A percentile compares a stretch with the other conserved stretches of the same genome.
These are phyloP conservation scores for Siderastrea siderea DNA, from an alignment of 92 coral and sea anemone species.

Conservation along the genomic window DNA sequence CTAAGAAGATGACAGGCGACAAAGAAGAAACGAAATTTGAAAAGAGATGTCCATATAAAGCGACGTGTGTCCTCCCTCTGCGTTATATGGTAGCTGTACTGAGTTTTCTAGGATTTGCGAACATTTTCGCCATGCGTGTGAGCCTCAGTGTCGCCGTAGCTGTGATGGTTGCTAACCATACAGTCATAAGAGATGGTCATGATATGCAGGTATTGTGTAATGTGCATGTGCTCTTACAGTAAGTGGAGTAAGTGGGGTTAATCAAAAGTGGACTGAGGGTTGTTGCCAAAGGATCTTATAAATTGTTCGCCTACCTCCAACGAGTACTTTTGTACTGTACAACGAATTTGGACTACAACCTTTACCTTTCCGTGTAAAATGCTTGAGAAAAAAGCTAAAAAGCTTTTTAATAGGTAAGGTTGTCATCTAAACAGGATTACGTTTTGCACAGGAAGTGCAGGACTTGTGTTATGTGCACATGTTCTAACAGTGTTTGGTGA, in stretches of 20 bases:
- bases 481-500: no score
- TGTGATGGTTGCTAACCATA: slow-evolving; percentile 62
- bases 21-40: neutral
- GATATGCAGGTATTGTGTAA: slow-evolving; percentile 9
- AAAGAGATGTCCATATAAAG: neutral
- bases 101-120: slow-evolving; percentile 54
- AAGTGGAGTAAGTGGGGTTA: no score
- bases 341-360: no score
- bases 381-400: neutral
- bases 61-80: slow-evolving; percentile 8
- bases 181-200: slow-evolving; percentile 10
- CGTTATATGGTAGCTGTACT: slow-evolving; percentile 52
- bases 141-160: slow-evolving; percentile 64
- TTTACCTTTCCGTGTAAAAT: no score
- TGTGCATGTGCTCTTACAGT: no score
- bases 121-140: slow-evolving; percentile 52
- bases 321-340: no score
- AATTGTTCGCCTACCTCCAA: no score
- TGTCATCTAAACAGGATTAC: neutral
- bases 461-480: no score
- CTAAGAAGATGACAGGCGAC: neutral
- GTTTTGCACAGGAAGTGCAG: slow-evolving; percentile 23
- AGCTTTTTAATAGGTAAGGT: no score
- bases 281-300: no score
- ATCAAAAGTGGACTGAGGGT: no score